Conservation (phyloP, 2,113 vertebrate genomes). For the Romanogobio albipinnatus region DNA sequence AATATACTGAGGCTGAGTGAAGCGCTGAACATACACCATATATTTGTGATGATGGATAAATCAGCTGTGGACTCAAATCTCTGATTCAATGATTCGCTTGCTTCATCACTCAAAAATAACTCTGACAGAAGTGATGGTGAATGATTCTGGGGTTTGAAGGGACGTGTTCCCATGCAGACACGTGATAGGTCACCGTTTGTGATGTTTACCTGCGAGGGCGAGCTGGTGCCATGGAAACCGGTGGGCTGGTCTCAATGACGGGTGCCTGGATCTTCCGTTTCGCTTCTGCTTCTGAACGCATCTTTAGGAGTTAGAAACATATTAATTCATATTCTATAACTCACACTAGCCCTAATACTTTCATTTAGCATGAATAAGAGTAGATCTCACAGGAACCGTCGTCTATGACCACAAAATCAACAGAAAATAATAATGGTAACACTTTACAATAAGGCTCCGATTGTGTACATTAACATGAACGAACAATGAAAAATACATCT, state of each 20-base stretch:
- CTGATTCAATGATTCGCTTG: not conserved
- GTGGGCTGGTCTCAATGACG: slow-evolving; percentile 76
- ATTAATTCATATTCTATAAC: no score
- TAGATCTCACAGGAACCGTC: not conserved
- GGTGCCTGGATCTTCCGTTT: slow-evolving; percentile 75
- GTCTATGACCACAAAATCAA: no score
- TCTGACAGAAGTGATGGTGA: not conserved
- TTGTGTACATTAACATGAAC: no score
- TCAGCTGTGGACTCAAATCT: not conserved
- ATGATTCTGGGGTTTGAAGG: not conserved
- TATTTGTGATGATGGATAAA: not conserved
- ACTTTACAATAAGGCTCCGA: no score
- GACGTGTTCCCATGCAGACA: not conserved
- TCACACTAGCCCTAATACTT: not conserved
- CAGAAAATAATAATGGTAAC: no score
- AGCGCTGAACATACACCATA: not conserved
- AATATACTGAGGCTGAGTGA: not conserved
- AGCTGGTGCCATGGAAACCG: slow-evolving; percentile 71
- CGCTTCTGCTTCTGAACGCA: slow-evolving; percentile 69
- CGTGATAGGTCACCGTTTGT: not conserved
- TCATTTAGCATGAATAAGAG: not conserved
- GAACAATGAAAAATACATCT: no score
- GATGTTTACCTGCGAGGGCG: slow-evolving; percentile 76
- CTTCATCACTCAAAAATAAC: not conserved
- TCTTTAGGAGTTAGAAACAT: slow-evolving; percentile 69